phyloP scores from a whole-genome alignment of 1,140 invertebrate species.

The Nasonia longicornis region DNA sequence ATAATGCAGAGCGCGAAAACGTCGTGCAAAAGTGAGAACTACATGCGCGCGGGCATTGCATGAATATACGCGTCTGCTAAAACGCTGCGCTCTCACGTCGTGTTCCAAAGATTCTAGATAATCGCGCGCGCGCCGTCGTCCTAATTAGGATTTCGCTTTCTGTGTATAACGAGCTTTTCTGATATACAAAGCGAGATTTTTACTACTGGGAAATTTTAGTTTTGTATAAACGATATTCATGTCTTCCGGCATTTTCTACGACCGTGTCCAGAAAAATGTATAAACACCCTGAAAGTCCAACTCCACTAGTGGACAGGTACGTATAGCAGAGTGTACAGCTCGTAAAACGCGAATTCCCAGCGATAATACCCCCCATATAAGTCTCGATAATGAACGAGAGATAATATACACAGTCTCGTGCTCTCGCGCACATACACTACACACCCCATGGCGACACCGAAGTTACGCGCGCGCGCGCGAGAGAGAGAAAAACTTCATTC shows the following conservation, averaged over 20 bases:
- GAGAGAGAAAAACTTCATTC: slow-evolving; percentile 38
- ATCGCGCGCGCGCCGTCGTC: neutral
- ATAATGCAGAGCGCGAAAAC: slow-evolving; percentile 45
- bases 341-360: slow-evolving; percentile 19
- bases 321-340: neutral
- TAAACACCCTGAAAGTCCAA: neutral
- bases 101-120: slow-evolving; percentile 39
- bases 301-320: neutral
- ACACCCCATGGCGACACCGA: neutral
- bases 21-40: slow-evolving; percentile 37
- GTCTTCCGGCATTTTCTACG: too few relatives aligned
- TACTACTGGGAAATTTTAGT: too few relatives aligned
- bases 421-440: neutral
- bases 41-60: neutral
- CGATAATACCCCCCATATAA: neutral
- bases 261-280: neutral
- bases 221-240: too few relatives aligned
- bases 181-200: neutral
- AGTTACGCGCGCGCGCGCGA: neutral
- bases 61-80: neutral
- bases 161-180: neutral
- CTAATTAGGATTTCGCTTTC: slow-evolving; percentile 35
- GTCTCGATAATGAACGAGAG: slow-evolving; percentile 35
- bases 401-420: slow-evolving; percentile 21
- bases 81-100: neutral